Conservation (phyloP, 2,888 invertebrate species). For the Ceriagrion tenellum region DNA sequence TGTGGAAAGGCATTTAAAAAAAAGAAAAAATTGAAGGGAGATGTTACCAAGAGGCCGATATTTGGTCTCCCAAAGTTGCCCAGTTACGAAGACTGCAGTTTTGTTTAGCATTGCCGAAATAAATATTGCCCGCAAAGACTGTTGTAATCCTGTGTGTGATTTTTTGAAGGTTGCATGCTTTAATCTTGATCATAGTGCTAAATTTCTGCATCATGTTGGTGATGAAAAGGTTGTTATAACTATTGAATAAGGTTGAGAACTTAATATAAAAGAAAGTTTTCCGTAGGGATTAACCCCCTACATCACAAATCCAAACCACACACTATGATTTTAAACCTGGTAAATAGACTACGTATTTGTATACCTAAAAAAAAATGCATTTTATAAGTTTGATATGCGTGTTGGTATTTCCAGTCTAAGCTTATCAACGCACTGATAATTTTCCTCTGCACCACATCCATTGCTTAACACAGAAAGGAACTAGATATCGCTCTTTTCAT, state of each 20-base stretch:
- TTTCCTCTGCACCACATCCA: conserved; percentile 29
- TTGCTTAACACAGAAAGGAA: conserved; percentile 38
- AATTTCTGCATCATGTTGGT: conserved; percentile 49
- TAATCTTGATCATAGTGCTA: conserved; percentile 38
- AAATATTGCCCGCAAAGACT: conserved; percentile 59
- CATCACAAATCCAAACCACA: background rate
- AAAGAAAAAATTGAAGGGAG: background rate
- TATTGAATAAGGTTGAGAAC: background rate
- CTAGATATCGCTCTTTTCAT: conserved; percentile 8
- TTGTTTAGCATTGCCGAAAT: conserved; percentile 55
- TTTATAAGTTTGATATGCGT: conserved; percentile 66
- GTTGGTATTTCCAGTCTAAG: conserved; percentile 23
- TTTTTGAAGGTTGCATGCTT: conserved; percentile 56
- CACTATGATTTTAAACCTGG: conserved; percentile 43
- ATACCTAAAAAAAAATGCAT: conserved; percentile 60
- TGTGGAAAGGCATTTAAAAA: conserved; percentile 1
- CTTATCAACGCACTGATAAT: conserved; percentile 55
- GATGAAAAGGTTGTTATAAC: conserved; percentile 48
- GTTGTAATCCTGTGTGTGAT: conserved; percentile 49
- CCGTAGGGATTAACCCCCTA: background rate
- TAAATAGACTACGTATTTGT: conserved; percentile 37
- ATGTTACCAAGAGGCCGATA: conserved; percentile 48
- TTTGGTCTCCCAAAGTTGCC: conserved; percentile 13
- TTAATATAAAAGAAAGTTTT: background rate
- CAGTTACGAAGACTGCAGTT: conserved; percentile 38